Conservation (phyloP, 2,888 invertebrate genomes). For the Heliconius erato region DNA sequence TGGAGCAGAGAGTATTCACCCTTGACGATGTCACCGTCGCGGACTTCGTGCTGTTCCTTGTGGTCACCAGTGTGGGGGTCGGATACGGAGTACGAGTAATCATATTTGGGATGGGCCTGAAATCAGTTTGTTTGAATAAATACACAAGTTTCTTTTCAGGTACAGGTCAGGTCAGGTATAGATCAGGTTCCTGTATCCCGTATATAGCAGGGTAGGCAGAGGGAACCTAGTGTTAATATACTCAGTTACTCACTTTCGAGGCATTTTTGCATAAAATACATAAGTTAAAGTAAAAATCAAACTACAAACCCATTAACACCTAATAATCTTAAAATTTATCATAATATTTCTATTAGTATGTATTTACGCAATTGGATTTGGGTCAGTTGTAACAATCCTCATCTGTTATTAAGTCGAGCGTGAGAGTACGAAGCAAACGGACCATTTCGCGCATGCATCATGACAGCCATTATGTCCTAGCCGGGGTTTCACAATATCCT, state of each 20-base stretch:
- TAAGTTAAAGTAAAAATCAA: neutral
- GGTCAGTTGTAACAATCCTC: constrained; percentile 54
- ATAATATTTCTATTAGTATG: constrained; percentile 50
- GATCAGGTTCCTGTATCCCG: too few relatives aligned
- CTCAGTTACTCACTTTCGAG: too few relatives aligned
- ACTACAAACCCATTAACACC: constrained; percentile 26
- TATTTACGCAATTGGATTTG: constrained; percentile 56
- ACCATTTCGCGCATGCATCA: constrained; percentile 70
- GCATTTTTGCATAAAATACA: too few relatives aligned
- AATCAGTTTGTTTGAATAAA: constrained; percentile 21
- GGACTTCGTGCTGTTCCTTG: constrained; percentile 81
- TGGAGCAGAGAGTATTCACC: constrained; percentile 83
- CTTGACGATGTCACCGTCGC: constrained; percentile 81
- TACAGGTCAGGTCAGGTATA: too few relatives aligned
- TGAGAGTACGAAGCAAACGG: constrained; percentile 75
- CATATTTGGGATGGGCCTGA: constrained; percentile 83
- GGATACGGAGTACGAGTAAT: constrained; percentile 82
- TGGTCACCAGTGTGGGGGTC: constrained; percentile 84
- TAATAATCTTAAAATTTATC: constrained; percentile 46
- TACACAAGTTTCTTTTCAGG: neutral
- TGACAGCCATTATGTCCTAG: constrained; percentile 72
- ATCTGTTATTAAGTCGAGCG: constrained; percentile 71
- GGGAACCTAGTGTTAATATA: too few relatives aligned
- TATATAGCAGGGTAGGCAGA: too few relatives aligned
- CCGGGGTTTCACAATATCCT: constrained; percentile 71